Conservation (phyloP, 2,113 vertebrate genomes). For the Vombatus ursinus region DNA sequence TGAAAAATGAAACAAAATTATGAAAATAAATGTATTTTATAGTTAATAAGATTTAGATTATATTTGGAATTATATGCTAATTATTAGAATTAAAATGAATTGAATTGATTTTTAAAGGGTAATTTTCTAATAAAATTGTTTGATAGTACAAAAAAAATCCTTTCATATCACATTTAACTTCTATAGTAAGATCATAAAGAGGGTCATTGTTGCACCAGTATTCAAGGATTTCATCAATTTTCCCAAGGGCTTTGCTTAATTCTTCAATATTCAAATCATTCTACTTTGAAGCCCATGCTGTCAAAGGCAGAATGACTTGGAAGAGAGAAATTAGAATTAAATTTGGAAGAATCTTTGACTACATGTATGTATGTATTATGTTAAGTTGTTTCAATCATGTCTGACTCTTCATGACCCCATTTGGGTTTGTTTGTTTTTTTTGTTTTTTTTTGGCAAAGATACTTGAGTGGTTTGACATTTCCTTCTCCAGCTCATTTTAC, state of each 20-base stretch:
- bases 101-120: background rate
- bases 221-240: background rate
- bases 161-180: background rate
- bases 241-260: background rate
- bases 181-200: background rate
- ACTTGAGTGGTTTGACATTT: too few species aligned
- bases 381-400: too few species aligned
- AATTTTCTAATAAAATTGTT: background rate
- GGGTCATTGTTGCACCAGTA: background rate
- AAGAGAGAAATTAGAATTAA: too few species aligned
- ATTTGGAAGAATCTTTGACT: too few species aligned
- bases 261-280: background rate
- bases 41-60: background rate
- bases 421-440: too few species aligned
- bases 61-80: background rate
- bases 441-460: too few species aligned
- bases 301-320: too few species aligned
- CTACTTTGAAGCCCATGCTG: background rate
- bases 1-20: too few species aligned
- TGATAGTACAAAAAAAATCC: background rate
- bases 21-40: background rate
- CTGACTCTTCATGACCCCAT: too few species aligned
- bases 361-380: rapidly evolving
- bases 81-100: background rate
- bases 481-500: too few species aligned